A percentile compares a stretch with the other conserved stretches of the same genome.
phyloP scores from a whole-genome alignment of 2,797 vertebrate genomes.

The Adrianichthys oophorus region DNA sequence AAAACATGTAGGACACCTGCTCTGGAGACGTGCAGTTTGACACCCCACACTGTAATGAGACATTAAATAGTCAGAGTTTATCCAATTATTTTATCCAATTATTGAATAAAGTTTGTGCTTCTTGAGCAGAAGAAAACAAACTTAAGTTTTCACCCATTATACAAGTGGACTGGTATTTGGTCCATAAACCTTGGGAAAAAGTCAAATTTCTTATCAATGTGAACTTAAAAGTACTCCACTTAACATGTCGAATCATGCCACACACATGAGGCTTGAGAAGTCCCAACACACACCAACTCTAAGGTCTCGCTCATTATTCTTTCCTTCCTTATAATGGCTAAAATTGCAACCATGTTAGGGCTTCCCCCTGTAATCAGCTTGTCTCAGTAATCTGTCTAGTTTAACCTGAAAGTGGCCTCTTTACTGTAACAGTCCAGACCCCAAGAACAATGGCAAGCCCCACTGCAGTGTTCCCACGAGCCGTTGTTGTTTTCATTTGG shows the following conservation, averaged over 20 bases:
- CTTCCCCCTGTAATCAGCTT: constrained; percentile 37
- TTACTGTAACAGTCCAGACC: constrained; percentile 22
- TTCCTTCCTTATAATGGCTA: constrained; percentile 8
- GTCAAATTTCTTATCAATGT: constrained; percentile 39
- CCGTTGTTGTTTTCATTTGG: constrained; percentile 50
- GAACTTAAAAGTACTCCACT: constrained; percentile 18
- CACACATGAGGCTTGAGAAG: constrained; percentile 12
- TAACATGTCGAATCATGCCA: constrained; percentile 42
- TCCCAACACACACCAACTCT: constrained; percentile 41
- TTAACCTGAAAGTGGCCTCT: constrained; percentile 59
- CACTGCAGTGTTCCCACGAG: constrained; percentile 47
- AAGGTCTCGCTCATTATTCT: not conserved
- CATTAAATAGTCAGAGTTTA: too few species aligned
- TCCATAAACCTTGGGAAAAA: constrained; percentile 12
- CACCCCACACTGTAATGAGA: too few species aligned
- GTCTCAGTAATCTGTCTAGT: constrained; percentile 35
- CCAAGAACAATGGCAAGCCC: constrained; percentile 34
- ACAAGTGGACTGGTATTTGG: constrained; percentile 10
- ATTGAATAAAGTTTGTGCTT: not conserved
- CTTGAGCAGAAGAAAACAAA: too few species aligned
- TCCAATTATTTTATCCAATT: too few species aligned
- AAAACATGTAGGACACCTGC: too few species aligned
- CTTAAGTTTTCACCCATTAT: not conserved
- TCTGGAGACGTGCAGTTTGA: too few species aligned
- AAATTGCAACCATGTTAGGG: constrained; percentile 50